Evolutionary conservation across 2,888 invertebrate species (phyloP).

Genomic region (Fragum sueziense): DNA sequence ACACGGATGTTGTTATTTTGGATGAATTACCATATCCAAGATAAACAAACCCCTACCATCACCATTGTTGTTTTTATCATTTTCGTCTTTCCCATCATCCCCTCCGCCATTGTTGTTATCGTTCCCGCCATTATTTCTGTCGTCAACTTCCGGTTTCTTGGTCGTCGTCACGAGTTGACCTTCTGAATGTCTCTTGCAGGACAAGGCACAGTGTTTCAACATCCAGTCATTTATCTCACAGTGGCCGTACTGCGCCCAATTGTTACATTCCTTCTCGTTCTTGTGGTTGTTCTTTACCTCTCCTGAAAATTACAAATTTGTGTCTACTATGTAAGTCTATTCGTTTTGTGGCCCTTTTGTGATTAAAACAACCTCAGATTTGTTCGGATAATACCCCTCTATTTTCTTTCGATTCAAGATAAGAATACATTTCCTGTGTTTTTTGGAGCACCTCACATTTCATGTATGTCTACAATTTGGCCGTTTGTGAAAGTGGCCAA

Average conservation of each 20-base stretch:
- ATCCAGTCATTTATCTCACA: constrained; percentile 70
- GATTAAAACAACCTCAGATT: too few species aligned
- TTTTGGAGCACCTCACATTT: too few species aligned
- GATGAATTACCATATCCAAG: too few species aligned
- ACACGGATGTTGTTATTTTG: too few species aligned
- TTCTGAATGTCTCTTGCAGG: constrained; percentile 50
- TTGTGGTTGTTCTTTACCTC: constrained; percentile 56
- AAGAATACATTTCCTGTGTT: too few species aligned
- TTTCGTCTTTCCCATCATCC: not conserved
- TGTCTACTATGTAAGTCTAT: too few species aligned
- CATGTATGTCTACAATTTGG: too few species aligned
- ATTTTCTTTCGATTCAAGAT: too few species aligned
- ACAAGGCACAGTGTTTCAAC: constrained; percentile 57
- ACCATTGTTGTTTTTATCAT: not conserved
- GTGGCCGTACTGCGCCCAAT: constrained; percentile 68
- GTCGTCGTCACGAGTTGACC: constrained; percentile 21
- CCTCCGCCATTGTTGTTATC: not conserved
- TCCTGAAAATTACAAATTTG: constrained; percentile 25
- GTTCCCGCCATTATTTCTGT: not conserved
- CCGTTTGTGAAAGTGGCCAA: too few species aligned
- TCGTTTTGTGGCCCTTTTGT: too few species aligned
- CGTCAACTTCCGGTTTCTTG: constrained; percentile 27
- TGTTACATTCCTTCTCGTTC: constrained; percentile 63
- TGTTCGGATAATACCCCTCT: too few species aligned
- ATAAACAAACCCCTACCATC: not conserved